Base-by-base conservation (phyloP, 2,888 invertebrate genomes). In the Thereva nobilitata region DNA sequence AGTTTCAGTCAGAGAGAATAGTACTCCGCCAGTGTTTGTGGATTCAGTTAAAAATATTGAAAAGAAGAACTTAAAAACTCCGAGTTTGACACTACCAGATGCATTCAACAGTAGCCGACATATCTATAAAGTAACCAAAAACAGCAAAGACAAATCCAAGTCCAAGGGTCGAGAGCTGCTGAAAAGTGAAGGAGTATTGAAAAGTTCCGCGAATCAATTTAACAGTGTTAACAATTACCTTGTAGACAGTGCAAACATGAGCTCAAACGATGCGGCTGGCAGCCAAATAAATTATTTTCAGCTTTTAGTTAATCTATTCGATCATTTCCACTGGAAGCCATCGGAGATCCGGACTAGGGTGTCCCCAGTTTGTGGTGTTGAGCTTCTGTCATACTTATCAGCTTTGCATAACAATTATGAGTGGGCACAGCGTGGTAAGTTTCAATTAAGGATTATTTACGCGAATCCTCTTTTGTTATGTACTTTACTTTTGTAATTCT, bases 351-450 rank as follows among this genome's bases (percentile, higher is more conserved):
- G 77, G 45, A 76, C 71, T 7, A 84, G 84, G 66, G 83, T 85
- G n/a, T 83, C 83, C 3, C 75, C 78, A n/a, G 80, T 78, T 1
- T 89, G 89, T 73, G 82, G 82, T 5, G 77, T 79, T 9, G 85
- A 87, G 70, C 82, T 88, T 81, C 80, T 82, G 70, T 76, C 78
- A 41, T 89, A 87, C 76, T 74, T 89, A 35, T 82, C 78, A 75
- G 88, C 84, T 64, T 82, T 85, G 66, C 83, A 75, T 76, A 87
- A 82, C 72, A 90, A 83, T 74, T 83, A 83, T 74, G 80, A 82
- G 50, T 92, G 92, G 92, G 92, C 92, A 7, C 87, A 89, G 42
- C 89, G 87, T 83, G 89, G 92, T 92, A 78, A 88, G 89, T 87
- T 7, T 7, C 12, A 41, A 23, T 35, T 47, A 23, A 35, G 35